Percentiles rank a stretch among this genome's conserved stretches.
Evolutionary conservation across 2,797 vertebrate species (phyloP).

Genomic region (Melanotaenia boesemani): DNA sequence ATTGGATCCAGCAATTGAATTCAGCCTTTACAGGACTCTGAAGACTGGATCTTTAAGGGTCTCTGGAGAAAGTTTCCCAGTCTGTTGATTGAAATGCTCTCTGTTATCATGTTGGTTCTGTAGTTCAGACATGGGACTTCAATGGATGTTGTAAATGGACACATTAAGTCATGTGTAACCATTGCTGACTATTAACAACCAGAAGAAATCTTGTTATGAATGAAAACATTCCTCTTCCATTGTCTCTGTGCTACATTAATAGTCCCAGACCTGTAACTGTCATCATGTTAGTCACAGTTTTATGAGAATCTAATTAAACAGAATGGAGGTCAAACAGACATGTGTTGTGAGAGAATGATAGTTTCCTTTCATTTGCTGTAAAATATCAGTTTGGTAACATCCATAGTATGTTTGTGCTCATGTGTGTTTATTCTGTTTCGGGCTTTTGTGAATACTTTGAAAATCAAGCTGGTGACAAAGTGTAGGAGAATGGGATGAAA

Average conservation of each 20-base stretch:
- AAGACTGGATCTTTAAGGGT: background rate
- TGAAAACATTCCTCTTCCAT: background rate
- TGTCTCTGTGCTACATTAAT: background rate
- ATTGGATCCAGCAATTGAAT: too few relatives aligned
- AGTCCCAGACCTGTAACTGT: constrained; percentile 5
- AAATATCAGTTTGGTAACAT: background rate
- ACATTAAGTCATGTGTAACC: background rate
- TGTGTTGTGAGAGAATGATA: background rate
- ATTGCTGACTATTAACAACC: constrained; percentile 4
- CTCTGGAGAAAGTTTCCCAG: background rate
- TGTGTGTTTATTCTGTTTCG: constrained; percentile 3
- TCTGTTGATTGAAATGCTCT: background rate
- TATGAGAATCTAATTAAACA: constrained; percentile 9
- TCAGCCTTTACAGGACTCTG: background rate
- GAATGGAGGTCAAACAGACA: constrained; percentile 1
- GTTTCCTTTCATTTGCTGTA: background rate
- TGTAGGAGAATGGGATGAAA: constrained; percentile 7
- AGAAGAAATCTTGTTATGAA: background rate
- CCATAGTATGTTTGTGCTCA: background rate
- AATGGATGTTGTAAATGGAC: background rate
- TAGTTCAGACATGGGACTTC: background rate
- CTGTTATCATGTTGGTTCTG: too few relatives aligned
- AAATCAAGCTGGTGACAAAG: background rate
- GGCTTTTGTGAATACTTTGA: background rate
- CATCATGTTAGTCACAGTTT: background rate